A percentile compares a stretch with the other conserved stretches of the same genome.
Conservation (phyloP, 2,113 vertebrate species). For the Gavia stellata region DNA sequence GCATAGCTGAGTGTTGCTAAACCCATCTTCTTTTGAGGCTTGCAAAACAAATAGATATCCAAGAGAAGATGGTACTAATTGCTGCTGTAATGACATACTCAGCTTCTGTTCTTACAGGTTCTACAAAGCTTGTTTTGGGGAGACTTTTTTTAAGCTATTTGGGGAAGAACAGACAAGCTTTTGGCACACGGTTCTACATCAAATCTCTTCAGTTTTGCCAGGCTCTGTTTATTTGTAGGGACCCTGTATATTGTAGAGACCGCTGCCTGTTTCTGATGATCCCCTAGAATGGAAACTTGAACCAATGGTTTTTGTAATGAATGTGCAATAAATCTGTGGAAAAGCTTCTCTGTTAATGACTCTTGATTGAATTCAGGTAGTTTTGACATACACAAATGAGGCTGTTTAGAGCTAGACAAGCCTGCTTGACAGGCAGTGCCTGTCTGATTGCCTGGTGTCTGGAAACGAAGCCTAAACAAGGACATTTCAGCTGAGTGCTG, state of each 20-base stretch:
- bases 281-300: neutral
- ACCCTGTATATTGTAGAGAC: neutral
- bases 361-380: neutral
- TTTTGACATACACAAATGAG: neutral
- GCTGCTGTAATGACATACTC: neutral
- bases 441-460: neutral
- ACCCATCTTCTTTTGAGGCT: neutral
- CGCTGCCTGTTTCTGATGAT: neutral
- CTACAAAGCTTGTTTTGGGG: neutral
- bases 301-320: neutral
- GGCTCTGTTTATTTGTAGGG: neutral
- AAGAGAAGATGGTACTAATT: neutral
- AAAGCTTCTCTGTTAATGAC: neutral
- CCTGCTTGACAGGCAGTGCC: neutral
- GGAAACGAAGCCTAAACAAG: neutral
- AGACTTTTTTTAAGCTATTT: neutral
- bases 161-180: neutral
- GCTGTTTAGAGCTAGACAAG: neutral
- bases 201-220: neutral
- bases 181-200: neutral
- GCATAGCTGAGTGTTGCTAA: neutral
- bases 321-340: slow-evolving; percentile 37
- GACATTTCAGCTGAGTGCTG: neutral
- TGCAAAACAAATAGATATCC: neutral
- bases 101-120: neutral